Evolutionary conservation across 2,888 invertebrate species (phyloP).

Genomic region (Oscheius myriophilus): DNA sequence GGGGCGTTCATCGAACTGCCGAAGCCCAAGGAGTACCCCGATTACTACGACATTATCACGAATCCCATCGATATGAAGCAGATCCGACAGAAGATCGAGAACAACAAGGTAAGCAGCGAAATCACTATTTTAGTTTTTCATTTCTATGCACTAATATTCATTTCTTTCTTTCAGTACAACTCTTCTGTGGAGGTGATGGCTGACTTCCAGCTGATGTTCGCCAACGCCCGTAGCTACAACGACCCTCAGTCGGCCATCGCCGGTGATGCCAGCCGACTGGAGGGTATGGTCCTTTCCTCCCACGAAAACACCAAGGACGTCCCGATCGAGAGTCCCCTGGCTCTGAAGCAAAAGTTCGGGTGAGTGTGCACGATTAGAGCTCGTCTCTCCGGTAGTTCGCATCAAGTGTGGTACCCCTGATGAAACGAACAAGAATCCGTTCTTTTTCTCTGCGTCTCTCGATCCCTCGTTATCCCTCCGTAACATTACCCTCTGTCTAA

Average conservation of each 20-base stretch:
- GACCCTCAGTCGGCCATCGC: constrained; percentile 91
- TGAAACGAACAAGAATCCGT: neutral
- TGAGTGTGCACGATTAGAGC: constrained; percentile 17
- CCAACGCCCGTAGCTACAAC: constrained; percentile 94
- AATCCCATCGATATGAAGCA: constrained; percentile 92
- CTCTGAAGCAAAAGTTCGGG: constrained; percentile 41
- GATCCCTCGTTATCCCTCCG: neutral
- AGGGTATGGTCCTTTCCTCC: constrained; percentile 31
- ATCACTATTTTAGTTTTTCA: neutral
- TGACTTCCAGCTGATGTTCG: constrained; percentile 83
- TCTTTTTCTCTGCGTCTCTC: no score
- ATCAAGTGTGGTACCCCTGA: neutral
- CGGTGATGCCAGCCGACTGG: constrained; percentile 40
- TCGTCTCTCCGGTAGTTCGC: neutral
- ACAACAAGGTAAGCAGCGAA: constrained; percentile 39
- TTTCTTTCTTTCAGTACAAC: constrained; percentile 60
- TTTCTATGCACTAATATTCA: neutral
- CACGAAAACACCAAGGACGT: constrained; percentile 33
- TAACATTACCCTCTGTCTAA: neutral
- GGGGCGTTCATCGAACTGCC: constrained; percentile 95
- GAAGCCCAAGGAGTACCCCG: constrained; percentile 90
- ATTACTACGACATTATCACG: constrained; percentile 95
- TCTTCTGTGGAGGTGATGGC: constrained; percentile 54
- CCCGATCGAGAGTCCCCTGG: constrained; percentile 35
- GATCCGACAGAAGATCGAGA: constrained; percentile 76